These are phyloP conservation scores for Microvelia longipes DNA, from an alignment of 1,140 invertebrate species.

Conservation along the genomic window DNA sequence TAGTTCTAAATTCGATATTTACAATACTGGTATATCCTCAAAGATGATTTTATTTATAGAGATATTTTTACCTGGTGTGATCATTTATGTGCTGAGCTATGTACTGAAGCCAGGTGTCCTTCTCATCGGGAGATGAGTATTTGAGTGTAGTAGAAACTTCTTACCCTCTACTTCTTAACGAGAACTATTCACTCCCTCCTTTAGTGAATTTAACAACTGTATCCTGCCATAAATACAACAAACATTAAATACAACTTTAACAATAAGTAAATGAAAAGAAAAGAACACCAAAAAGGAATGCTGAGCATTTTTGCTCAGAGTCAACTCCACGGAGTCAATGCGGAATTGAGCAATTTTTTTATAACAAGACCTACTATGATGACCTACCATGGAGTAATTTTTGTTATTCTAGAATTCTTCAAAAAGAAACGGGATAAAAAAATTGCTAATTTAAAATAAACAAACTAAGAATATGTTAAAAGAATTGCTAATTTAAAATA, in stretches of 20 bases:
- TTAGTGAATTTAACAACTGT: conserved; percentile 29
- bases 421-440: too few relatives aligned
- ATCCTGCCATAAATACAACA: conserved; percentile 24
- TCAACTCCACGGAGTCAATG: too few relatives aligned
- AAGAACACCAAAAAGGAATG: not conserved
- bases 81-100: conserved; percentile 35
- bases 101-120: conserved; percentile 33
- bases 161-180: conserved; percentile 29
- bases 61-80: conserved; percentile 28
- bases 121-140: conserved; percentile 31
- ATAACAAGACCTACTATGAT: too few relatives aligned
- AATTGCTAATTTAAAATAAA: too few relatives aligned
- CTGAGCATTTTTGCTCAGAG: not conserved
- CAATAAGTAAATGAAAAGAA: not conserved
- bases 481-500: too few relatives aligned
- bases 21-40: too few relatives aligned
- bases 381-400: too few relatives aligned
- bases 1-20: too few relatives aligned
- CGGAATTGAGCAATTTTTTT: too few relatives aligned
- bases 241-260: not conserved
- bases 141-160: conserved; percentile 28
- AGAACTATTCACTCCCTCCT: conserved; percentile 30
- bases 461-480: too few relatives aligned
- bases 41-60: too few relatives aligned
- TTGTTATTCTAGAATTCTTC: too few relatives aligned